Evolutionary conservation across 2,888 invertebrate genomes (phyloP), one percentile per base, ranked within the genome.

Genomic region (Harpalus rubripes): DNA sequence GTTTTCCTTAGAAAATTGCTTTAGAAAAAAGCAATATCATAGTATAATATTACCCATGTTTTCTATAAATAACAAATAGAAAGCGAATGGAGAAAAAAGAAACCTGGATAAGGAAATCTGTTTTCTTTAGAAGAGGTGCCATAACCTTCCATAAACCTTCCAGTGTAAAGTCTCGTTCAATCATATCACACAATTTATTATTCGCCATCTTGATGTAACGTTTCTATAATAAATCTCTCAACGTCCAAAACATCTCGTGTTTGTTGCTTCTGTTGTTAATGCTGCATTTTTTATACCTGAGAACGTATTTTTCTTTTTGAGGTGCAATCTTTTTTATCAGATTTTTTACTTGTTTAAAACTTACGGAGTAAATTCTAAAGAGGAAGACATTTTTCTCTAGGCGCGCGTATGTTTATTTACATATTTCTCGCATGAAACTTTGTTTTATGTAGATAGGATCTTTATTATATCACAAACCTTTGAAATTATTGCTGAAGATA

Each of bases 1-100:
- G 68, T 68, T 68, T 68, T 68, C 39, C 22, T 68, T n/a, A 15
- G 26, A 15, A 68, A 68, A 68, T 68, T 68, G 68, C 32, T 15
- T 68, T 32, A 32, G n/a, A 68, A 68, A 63, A 68, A 68, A 68
- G 63, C 63, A 63, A 63, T 63, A 63, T 39, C 68, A 10, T 68
- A 32, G 68, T 68, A 68, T 63, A 63, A 63, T 61, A 32, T 68
- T 16, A 68, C 72, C 41, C 22, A 44, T 74, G 41, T 74, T 74
- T 41, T 74, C 72, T 74, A 74, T 74, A 74, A 74, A 74, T 74
- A 74, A 74, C 72, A 74, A 74, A 44, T 74, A 44, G 68, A 68
- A 18, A 65, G 32, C n/a, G 41, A 44, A 41, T 44, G 44, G 32
- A 32, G 68, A 8, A 68, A 68, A 32, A 68, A 68, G 32, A 41